Evolutionary conservation across 2,113 vertebrate species (phyloP), one percentile per base, ranked within the genome.

Genomic region (Xyliphius kryptos): DNA sequence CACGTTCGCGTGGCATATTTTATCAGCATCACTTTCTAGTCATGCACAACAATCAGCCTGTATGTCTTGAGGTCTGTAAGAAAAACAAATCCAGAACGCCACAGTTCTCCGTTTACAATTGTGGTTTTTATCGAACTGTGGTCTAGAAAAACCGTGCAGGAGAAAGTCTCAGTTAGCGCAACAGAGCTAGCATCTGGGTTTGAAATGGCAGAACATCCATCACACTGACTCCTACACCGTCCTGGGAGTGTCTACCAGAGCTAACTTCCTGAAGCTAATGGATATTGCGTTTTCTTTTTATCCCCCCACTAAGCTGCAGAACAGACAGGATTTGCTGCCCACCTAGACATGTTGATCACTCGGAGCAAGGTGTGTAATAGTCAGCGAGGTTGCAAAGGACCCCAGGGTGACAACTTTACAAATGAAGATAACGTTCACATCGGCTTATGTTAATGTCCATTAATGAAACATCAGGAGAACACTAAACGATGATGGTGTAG

Each of bases 171-270:
- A 13, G 67, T 75, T 74, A 71, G 22, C 53, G 58, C 22, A 67
- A 68, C 65, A 70, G 68, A 81, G 74, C 74, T 79, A 53, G 50
- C 61, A 74, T 72, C 67, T 49, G 66, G 76, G 77, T 79, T 44
- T 68, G 72, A 82, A 84, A 79, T 76, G 74, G 73, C 76, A 80
- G 79, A 82, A 79, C 71, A 77, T 81, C 74, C 74, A 52, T 26
- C 47, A 67, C 58, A 54, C 66, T 48, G 15, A 41, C 38, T 69
- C 52, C 51, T 44, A 51, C 11, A 55, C 62, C 16, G 2, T 43
- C 22, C 17, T 47, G 22, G 62, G 41, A 37, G 52, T 46, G 51
- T 64, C 38, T 53, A 51, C 16, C 62, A 46, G 62, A 53, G 26
- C 62, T 36, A 16, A 43, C 61, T 64, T 64, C 51, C 62, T 64